phyloP scores from a whole-genome alignment of 2,797 vertebrate species.

The Hydrolagus colliei region DNA sequence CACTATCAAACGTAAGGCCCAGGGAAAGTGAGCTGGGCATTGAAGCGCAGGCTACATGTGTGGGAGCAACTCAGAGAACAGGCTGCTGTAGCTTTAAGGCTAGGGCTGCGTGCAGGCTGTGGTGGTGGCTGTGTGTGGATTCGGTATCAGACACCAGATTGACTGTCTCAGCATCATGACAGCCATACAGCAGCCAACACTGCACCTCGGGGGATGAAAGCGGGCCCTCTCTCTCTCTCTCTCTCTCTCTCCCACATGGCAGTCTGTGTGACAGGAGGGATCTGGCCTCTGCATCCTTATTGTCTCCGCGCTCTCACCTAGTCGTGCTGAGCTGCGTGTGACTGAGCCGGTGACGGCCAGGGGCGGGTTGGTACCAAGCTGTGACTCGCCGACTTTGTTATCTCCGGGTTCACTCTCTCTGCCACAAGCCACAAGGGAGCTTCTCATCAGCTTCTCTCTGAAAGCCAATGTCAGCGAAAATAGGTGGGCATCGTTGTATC shows the following conservation, averaged over 20 bases:
- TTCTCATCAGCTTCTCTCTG: background rate
- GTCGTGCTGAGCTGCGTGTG: background rate
- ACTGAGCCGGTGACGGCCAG: background rate
- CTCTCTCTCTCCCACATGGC: background rate
- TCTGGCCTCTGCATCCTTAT: background rate
- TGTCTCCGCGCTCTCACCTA: background rate
- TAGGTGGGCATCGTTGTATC: background rate
- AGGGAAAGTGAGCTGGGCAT: no score
- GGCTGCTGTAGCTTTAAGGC: no score
- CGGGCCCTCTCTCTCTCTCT: background rate
- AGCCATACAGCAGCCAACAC: background rate
- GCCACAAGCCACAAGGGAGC: background rate
- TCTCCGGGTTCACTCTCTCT: background rate
- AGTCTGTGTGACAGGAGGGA: background rate
- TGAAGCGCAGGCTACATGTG: no score
- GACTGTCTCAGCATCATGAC: background rate
- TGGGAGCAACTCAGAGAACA: no score
- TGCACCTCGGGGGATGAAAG: background rate
- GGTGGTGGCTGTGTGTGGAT: background rate
- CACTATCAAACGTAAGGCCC: no score
- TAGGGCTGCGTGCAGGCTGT: no score
- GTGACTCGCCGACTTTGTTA: slow-evolving; percentile 4
- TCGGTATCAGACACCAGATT: background rate
- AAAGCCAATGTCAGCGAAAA: background rate
- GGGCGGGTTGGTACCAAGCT: slow-evolving; percentile 13